These are phyloP conservation scores for Polyergus mexicanus DNA, from an alignment of 1,140 invertebrate genomes.

Conservation along the genomic window DNA sequence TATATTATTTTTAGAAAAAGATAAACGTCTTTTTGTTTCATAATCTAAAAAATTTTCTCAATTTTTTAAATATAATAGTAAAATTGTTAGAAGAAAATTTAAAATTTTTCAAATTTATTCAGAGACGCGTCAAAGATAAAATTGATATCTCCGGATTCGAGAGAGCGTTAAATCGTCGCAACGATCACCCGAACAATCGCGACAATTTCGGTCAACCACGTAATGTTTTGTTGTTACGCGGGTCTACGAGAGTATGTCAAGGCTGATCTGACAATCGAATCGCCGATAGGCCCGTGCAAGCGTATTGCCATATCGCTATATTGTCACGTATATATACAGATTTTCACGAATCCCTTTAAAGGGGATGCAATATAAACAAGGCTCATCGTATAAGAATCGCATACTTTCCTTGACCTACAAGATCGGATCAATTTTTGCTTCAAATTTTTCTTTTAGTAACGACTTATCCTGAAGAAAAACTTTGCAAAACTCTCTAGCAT, in stretches of 20 bases:
- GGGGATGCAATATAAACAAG: background rate
- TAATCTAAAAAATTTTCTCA: background rate
- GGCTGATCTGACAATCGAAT: conserved; percentile 55
- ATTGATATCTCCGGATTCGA: background rate
- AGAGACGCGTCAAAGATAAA: background rate
- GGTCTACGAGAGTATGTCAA: conserved; percentile 65
- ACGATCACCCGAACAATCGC: background rate
- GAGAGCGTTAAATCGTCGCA: background rate
- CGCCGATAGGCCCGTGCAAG: conserved; percentile 9
- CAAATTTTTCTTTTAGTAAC: background rate
- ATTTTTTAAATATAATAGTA: background rate
- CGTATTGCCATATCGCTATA: conserved; percentile 13
- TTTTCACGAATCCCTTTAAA: conserved; percentile 13
- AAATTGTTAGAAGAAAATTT: background rate
- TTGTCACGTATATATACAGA: background rate
- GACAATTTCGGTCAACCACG: conserved; percentile 4
- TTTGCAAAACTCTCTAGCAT: background rate
- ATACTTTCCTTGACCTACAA: conserved; percentile 1
- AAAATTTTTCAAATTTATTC: background rate
- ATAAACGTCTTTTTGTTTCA: background rate
- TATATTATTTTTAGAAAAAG: no score
- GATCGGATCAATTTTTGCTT: background rate
- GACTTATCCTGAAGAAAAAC: background rate
- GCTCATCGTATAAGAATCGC: background rate
- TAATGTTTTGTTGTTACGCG: conserved; percentile 47